Base-by-base conservation (phyloP, 1,140 invertebrate genomes). In the Spodoptera frugiperda region DNA sequence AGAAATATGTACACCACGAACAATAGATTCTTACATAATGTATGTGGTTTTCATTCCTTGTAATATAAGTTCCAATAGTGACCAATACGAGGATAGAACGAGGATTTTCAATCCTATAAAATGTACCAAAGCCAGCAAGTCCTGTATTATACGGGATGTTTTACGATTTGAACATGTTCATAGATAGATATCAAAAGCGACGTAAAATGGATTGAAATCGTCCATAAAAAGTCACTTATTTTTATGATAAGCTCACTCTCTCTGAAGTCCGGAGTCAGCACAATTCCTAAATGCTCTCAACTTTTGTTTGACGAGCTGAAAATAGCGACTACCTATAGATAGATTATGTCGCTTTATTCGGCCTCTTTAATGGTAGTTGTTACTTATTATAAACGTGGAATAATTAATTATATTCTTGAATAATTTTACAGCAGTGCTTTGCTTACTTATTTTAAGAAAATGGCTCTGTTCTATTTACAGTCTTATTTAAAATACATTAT, bases 141-240 rank as follows among this genome's bases (percentile, higher is more conserved):
- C 12, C 30, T 48, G 55, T 57, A 59, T 61, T 44, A 30, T 17
- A 54, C 12, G 48, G 30, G 25, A 25, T 71, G 54, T 33, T 77
- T 71, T 77, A 77, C 67, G 75, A 70, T 70, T 71, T 30, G 17
- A 71, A 68, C 53, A 71, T 51, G 67, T 33, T 53, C 54, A 70
- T 53, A 48, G 48, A 61, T 61, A 33, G 61, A 44, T 53, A 55
- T 77, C 65, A 63, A 71, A 70, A 33, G 75, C 44, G 46, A 71
- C 67, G 53, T 71, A 70, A 77, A 71, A 55, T 77, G 59, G 75
- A 59, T 57, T 77, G 39, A 51, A 57, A 77, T 61, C 67, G 21
- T 15, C 25, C 65, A 59, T 57, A 77, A 77, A 77, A 77, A 67
- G 51, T 71, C 68, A 54, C 68, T 71, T 71, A 71, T 55, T 71